Evolutionary conservation across 2,888 invertebrate genomes (phyloP), one percentile per base, ranked within the genome.

Genomic region (Orthosia incerta): DNA sequence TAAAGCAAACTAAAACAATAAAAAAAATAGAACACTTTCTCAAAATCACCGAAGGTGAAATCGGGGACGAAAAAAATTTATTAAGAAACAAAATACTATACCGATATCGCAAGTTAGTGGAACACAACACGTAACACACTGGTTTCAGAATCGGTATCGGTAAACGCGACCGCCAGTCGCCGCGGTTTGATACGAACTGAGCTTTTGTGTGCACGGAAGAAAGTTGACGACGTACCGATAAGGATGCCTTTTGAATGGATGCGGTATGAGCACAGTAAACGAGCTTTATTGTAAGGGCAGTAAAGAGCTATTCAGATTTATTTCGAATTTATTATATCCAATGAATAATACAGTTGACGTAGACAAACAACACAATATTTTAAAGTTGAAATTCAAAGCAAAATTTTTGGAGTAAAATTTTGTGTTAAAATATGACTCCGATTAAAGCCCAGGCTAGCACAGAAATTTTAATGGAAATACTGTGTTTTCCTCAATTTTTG

Each of bases 201-300:
- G 86, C 84, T 87, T 87, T 82, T 73, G 74, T 80, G 31, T 46
- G 86, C 78, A 60, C 61, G 69, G 84, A 86, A 79, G 84, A 87
- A 87, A 85, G 80, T 86, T 85, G 78, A 73, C 65, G 79, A 77
- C 75, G 66, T 61, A 64, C 45, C 53, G 73, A 65, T 61, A 60
- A 75, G 51, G 71, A 74, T 69, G 12, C 31, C 48, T 78, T 26
- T 51, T 71, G 51, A 75, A 75, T 85, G 70, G 82, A 80, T 77
- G 62, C 31, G 86, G 62, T 71, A 72, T 64, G 72, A 76, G 72
- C 72, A 72, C 31, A 45, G 80, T 70, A 45, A 12, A 26, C n/a
- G n/a, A 46, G 45, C 39, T 72, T 66, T 62, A 13, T 60, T 16
- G 20, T 26, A 12, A n/a, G 20, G 4, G 4, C 55, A 31, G 15